Percentiles rank a stretch among this genome's conserved stretches.
Evolutionary conservation across 2,113 vertebrate genomes (phyloP).

Genomic region (Microcebus griseorufus): DNA sequence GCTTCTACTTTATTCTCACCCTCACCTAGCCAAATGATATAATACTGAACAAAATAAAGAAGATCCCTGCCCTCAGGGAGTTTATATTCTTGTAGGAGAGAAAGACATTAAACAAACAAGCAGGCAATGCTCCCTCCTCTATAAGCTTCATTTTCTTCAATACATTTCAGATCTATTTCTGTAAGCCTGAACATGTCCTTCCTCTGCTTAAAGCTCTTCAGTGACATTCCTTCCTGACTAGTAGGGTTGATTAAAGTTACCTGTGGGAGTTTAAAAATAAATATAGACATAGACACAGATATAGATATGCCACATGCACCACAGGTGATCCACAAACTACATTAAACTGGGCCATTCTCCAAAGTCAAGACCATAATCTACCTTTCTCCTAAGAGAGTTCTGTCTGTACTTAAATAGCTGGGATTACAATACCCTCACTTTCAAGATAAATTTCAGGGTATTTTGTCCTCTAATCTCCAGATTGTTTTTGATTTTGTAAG

Average conservation of each 20-base stretch:
- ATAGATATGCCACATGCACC: background rate
- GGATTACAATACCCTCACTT: background rate
- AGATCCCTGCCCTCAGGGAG: background rate
- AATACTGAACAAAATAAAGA: background rate
- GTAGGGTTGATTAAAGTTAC: background rate
- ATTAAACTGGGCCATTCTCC: background rate
- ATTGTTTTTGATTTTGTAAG: background rate
- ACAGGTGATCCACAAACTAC: background rate
- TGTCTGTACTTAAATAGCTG: background rate
- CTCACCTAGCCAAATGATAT: background rate
- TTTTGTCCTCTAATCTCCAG: background rate
- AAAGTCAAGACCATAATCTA: constrained; percentile 18
- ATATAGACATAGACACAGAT: too few relatives aligned
- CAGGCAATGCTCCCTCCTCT: background rate
- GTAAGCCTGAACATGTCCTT: background rate
- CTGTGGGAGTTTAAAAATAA: background rate
- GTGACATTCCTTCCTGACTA: background rate
- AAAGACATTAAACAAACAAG: background rate
- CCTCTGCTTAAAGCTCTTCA: background rate
- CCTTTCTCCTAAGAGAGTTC: background rate
- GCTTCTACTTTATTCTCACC: background rate
- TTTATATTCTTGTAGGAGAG: background rate
- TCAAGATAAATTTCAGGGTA: background rate
- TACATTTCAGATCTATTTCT: background rate
- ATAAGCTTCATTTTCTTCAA: background rate